These are phyloP conservation scores for Seriola aureovittata DNA, from an alignment of 2,113 vertebrate genomes.

Conservation along the genomic window DNA sequence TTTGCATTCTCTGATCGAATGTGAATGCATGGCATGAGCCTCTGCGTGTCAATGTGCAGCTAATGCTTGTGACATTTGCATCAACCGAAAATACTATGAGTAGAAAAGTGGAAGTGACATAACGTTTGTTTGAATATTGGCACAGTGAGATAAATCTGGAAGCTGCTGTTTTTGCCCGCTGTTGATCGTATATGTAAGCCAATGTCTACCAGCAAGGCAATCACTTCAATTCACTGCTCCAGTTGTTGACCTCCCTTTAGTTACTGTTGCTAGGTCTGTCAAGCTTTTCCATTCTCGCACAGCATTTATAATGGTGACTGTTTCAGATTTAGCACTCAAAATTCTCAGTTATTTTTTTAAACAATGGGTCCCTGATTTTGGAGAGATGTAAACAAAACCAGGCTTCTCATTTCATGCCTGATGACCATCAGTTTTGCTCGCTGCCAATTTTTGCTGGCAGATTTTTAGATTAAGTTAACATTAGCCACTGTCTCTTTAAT, in stretches of 20 bases:
- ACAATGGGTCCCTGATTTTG: background rate
- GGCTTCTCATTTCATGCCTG: background rate
- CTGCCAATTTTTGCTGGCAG: no score
- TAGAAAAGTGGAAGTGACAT: background rate
- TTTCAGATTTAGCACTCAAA: background rate
- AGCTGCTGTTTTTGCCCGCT: slow-evolving; percentile 23
- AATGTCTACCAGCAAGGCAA: background rate
- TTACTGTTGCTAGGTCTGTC: slow-evolving; percentile 38
- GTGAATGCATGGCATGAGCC: slow-evolving; percentile 81
- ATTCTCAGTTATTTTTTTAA: background rate
- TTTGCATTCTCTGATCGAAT: slow-evolving; percentile 68
- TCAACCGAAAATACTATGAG: slow-evolving; percentile 31
- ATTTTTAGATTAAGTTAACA: background rate
- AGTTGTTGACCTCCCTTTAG: slow-evolving; percentile 1
- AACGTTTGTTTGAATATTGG: slow-evolving; percentile 19
- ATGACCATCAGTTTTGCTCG: background rate
- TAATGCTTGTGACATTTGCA: slow-evolving; percentile 78
- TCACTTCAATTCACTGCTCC: slow-evolving; percentile 18
- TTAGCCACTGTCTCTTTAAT: background rate
- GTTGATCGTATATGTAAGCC: background rate
- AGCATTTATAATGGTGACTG: background rate
- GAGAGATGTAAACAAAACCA: background rate
- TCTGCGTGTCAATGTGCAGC: slow-evolving; percentile 81
- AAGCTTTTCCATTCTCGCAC: slow-evolving; percentile 39
- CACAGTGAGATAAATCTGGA: slow-evolving; percentile 16